Conservation (phyloP, 2,797 vertebrate species). For the Cirrhinus mrigala region DNA sequence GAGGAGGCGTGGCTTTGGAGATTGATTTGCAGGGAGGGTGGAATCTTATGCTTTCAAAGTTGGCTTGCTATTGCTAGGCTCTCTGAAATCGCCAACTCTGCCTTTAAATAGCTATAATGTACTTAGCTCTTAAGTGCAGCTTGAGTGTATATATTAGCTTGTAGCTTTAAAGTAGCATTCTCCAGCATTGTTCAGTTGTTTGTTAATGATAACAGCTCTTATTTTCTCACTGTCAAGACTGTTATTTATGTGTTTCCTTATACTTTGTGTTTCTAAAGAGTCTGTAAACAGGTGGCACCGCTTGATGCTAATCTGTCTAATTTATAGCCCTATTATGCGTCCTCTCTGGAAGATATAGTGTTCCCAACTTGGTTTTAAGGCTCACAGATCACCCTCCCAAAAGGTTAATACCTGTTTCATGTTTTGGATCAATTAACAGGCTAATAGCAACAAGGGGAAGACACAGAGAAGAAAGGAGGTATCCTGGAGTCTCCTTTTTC, state of each 20-base stretch:
- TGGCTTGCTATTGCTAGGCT: too few species aligned
- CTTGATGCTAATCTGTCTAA: slow-evolving; percentile 69
- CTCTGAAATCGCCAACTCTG: too few species aligned
- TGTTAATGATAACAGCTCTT: slow-evolving; percentile 11
- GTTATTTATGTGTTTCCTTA: slow-evolving; percentile 35
- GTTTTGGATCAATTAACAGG: slow-evolving; percentile 83
- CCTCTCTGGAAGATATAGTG: slow-evolving; percentile 62
- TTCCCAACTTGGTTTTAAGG: slow-evolving; percentile 63
- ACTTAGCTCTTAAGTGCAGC: neutral
- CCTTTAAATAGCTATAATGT: neutral
- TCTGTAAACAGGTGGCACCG: slow-evolving; percentile 67
- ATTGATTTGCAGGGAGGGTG: too few species aligned
- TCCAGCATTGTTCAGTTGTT: slow-evolving; percentile 16
- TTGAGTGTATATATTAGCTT: neutral
- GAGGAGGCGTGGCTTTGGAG: too few species aligned
- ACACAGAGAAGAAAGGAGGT: slow-evolving; percentile 76
- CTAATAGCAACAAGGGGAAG: slow-evolving; percentile 79
- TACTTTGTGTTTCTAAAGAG: slow-evolving; percentile 59
- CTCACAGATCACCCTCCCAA: slow-evolving; percentile 66
- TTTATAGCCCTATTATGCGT: slow-evolving; percentile 74
- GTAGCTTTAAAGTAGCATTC: neutral
- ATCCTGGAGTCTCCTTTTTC: slow-evolving; percentile 77
- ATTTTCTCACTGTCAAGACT: slow-evolving; percentile 28
- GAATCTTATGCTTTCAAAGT: too few species aligned
- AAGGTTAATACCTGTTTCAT: slow-evolving; percentile 78